Percentiles rank a stretch among this genome's conserved stretches.
Evolutionary conservation across 2,113 vertebrate species (phyloP).

Genomic region (Rattus rattus): DNA sequence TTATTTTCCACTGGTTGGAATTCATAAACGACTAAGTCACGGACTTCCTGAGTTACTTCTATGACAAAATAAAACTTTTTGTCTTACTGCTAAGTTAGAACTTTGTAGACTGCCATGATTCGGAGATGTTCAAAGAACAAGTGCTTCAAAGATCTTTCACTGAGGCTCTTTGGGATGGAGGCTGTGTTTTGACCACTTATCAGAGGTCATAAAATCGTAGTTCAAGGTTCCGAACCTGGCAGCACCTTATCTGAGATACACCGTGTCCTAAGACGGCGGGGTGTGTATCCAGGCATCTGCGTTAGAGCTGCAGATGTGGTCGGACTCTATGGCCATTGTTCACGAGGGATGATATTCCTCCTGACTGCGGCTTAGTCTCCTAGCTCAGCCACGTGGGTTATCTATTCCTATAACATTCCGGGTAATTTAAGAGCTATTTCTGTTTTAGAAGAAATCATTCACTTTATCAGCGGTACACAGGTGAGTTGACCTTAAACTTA

Average conservation of each 20-base stretch:
- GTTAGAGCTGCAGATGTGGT: neutral
- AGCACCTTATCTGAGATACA: slow-evolving; percentile 1
- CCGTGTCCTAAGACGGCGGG: neutral
- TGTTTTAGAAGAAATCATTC: slow-evolving; percentile 82
- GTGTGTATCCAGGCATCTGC: neutral
- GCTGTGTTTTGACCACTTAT: slow-evolving; percentile 23
- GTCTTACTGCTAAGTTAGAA: neutral
- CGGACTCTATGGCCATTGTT: slow-evolving; percentile 9
- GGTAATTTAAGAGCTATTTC: slow-evolving; percentile 81
- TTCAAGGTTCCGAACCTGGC: slow-evolving; percentile 15
- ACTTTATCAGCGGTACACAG: slow-evolving; percentile 84
- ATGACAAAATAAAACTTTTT: slow-evolving; percentile 31
- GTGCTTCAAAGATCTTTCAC: neutral
- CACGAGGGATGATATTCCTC: neutral
- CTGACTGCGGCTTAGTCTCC: slow-evolving; percentile 42
- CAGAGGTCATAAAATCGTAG: slow-evolving; percentile 34
- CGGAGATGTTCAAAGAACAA: neutral
- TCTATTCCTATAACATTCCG: slow-evolving; percentile 71
- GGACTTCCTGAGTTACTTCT: slow-evolving; percentile 43
- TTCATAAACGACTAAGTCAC: slow-evolving; percentile 35
- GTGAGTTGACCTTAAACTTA: slow-evolving; percentile 88
- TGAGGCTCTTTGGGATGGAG: neutral
- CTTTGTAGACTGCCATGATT: slow-evolving; percentile 1
- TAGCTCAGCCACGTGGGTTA: slow-evolving; percentile 70
- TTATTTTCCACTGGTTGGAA: slow-evolving; percentile 32